Evolutionary conservation across 1,140 invertebrate species (phyloP).

Genomic region (Cotesia typhae): DNA sequence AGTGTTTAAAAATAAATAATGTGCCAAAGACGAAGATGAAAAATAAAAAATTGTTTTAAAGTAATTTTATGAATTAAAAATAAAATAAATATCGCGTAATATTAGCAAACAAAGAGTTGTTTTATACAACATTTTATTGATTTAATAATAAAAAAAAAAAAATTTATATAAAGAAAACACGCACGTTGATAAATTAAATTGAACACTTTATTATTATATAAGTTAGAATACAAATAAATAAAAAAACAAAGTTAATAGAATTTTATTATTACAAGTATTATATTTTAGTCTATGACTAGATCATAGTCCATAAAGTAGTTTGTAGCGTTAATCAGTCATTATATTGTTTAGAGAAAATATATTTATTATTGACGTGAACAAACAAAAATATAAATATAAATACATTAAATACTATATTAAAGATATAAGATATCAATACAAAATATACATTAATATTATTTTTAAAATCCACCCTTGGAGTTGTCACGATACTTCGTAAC

Average conservation of each 20-base stretch:
- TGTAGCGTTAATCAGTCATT: not conserved
- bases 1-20: too few relatives aligned
- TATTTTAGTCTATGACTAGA: not conserved
- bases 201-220: not conserved
- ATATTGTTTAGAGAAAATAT: constrained; percentile 17
- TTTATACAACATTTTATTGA: too few relatives aligned
- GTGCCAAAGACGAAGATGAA: too few relatives aligned
- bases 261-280: not conserved
- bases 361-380: constrained; percentile 9
- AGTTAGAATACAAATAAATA: constrained; percentile 10
- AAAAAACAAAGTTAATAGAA: constrained; percentile 5
- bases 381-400: not conserved
- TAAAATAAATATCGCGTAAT: too few relatives aligned
- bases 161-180: not conserved
- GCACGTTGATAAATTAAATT: not conserved
- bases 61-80: too few relatives aligned
- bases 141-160: too few relatives aligned
- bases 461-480: constrained; percentile 59
- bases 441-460: constrained; percentile 39
- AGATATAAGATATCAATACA: not conserved
- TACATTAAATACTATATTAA: constrained; percentile 8
- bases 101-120: too few relatives aligned
- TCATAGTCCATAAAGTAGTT: constrained; percentile 6
- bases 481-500: constrained; percentile 45
- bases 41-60: too few relatives aligned